phyloP scores from a whole-genome alignment of 2,888 invertebrate genomes.

The Spicauda simplicius region DNA sequence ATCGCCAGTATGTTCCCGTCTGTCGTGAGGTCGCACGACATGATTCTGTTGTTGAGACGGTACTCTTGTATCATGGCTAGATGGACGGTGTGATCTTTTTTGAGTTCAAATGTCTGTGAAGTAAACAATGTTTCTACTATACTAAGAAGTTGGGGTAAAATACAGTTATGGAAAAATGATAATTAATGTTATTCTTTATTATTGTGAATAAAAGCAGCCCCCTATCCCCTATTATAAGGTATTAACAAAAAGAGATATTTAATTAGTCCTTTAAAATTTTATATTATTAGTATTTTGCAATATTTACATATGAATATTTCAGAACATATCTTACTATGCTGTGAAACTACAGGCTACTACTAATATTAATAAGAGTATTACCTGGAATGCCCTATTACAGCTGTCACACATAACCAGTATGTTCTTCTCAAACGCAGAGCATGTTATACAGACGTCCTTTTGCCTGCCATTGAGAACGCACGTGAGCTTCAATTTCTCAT shows the following conservation, averaged over 20 bases:
- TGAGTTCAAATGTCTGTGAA: slow-evolving; percentile 68
- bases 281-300: too few species aligned
- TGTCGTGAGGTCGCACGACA: slow-evolving; percentile 75
- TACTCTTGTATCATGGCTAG: slow-evolving; percentile 59
- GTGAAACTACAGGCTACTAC: too few species aligned
- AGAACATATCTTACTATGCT: too few species aligned
- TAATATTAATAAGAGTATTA: slow-evolving; percentile 38
- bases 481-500: slow-evolving; percentile 55
- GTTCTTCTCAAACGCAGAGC: slow-evolving; percentile 66
- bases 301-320: not conserved
- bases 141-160: too few species aligned
- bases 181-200: too few species aligned
- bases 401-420: slow-evolving; percentile 71
- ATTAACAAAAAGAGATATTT: too few species aligned
- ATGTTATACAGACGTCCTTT: slow-evolving; percentile 59
- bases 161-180: too few species aligned
- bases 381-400: slow-evolving; percentile 68
- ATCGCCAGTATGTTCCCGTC: slow-evolving; percentile 86
- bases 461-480: slow-evolving; percentile 68
- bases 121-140: slow-evolving; percentile 42
- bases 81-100: slow-evolving; percentile 48
- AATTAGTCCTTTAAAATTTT: too few species aligned
- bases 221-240: too few species aligned
- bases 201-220: too few species aligned
- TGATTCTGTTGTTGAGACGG: slow-evolving; percentile 65